phyloP scores from a whole-genome alignment of 2,113 vertebrate genomes.

The Spheniscus mendiculus region DNA sequence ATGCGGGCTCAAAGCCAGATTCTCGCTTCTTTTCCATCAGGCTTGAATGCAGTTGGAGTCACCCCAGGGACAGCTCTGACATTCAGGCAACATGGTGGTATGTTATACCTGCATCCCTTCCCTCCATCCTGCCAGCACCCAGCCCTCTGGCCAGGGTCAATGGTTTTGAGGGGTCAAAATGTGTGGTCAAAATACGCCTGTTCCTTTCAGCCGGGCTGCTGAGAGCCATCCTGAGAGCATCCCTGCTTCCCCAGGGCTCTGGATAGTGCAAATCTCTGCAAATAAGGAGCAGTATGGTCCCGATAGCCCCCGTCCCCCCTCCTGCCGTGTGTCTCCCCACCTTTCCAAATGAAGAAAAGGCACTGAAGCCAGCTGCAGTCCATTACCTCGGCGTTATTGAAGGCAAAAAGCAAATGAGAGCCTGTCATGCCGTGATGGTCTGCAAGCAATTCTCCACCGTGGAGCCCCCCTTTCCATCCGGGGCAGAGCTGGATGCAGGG shows the following conservation, averaged over 20 bases:
- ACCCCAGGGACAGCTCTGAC: not conserved
- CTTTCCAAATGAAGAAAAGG: not conserved
- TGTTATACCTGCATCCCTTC: not conserved
- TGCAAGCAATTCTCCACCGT: not conserved
- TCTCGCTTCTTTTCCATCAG: not conserved
- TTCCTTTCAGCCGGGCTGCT: not conserved
- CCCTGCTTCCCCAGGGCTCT: not conserved
- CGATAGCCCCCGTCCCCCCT: not conserved
- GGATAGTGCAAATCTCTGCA: not conserved
- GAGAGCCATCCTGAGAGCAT: not conserved
- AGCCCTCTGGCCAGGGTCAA: not conserved
- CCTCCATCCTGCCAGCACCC: not conserved
- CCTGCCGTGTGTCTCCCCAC: not conserved
- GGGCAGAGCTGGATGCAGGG: not conserved
- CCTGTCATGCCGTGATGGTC: too few relatives aligned
- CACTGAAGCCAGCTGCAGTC: accelerated
- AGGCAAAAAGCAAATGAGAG: not conserved
- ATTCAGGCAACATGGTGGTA: not conserved
- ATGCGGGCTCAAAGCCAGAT: not conserved
- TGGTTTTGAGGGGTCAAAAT: not conserved
- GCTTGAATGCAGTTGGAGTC: not conserved
- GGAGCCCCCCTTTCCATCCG: not conserved
- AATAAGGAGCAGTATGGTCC: not conserved
- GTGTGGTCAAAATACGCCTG: accelerated
- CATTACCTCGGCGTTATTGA: accelerated